Evolutionary conservation across 2,888 invertebrate genomes (phyloP), one percentile per base, ranked within the genome.

Genomic region (Mechanitis mazaeus): DNA sequence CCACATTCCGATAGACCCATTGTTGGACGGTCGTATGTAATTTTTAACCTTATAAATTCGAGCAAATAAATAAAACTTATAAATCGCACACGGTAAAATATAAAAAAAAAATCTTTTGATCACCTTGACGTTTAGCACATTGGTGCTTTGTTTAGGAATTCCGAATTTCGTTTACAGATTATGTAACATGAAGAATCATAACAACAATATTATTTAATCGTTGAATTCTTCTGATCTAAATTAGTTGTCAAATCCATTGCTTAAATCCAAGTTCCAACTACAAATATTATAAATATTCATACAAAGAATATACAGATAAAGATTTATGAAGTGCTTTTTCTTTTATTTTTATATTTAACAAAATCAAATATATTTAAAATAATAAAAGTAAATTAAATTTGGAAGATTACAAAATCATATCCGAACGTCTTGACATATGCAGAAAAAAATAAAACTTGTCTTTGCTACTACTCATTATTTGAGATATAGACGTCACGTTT

Each of bases 1-100:
- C 77, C 75, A 59, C 73, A 75, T 54, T 81, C 83, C 57, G 80
- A 79, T 63, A 84, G 72, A 67, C 83, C 87, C 89, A 89, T 88
- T 69, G 3, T 12, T 33, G 11, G 42, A 42, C 9, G 9, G 9
- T 42, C 42, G 42, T 35, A 2, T 35, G 3, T 35, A 35, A 5
- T 3, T 11, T 42, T 6, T 9, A 42, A 7, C 6, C 42, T 42
- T 42, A 9, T 9, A 9, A 11, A 42, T 42, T 42, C 42, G 42
- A 9, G 6, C 6, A 42, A 42, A 42, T 42, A 42, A 42, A 42
- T 42, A 42, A 9, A 9, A 5, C 7, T 42, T 42, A 42, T 9
- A 42, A 42, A 42, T 2, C 42, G 35, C 35, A 42, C 42, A 42
- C 42, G 11, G 42, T 42, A 42, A 42, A 9, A 42, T 42, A 42